Evolutionary conservation across 2,113 vertebrate genomes (phyloP), one percentile per base, ranked within the genome.

Genomic region (Crotophaga sulcirostris): DNA sequence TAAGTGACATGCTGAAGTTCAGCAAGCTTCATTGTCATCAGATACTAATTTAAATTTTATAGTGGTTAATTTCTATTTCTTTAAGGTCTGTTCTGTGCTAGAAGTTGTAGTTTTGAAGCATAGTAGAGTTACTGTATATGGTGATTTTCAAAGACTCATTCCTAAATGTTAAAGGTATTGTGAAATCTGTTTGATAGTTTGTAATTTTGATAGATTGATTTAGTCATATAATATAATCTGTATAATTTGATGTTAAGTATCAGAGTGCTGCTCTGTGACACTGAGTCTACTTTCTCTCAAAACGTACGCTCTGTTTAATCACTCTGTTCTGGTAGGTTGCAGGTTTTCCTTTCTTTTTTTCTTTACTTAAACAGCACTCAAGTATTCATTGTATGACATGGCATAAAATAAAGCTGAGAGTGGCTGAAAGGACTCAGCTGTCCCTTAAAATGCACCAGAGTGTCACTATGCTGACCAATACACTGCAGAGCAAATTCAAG

Each of bases 1-100:
- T 99, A 99, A 98, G 98, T 98, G 76, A 56, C 56, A 10, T 26
- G 38, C 68, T 79, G 62, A 73, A 60, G 23, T 74, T 87, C 74
- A 36, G 19, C 26, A n/a, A 47, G 42, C 44, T 75, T 83, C 28
- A 9, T 26, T 60, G 42, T 40, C 34, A 52, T 88, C 60, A n/a
- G 40, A 87, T 82, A 36, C 19, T 64, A 45, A 36, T 68, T 29
- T 33, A 33, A 31, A 66, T 88, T 83, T 77, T 34, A 62, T n/a
- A n/a, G 18, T 36, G 62, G 42, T 55, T 80, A 29, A 64, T 78
- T 74, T 55, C 8, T 34, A 7, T 75, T 86, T 94, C 13, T 77
- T 60, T 67, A 59, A 23, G 72, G 40, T 80, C 72, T 86, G 11
- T 33, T 87, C 31, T 86, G 29, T 84, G 62, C 45, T 96, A 72